phyloP scores from a whole-genome alignment of 2,797 vertebrate genomes.

The Danio kyathit region DNA sequence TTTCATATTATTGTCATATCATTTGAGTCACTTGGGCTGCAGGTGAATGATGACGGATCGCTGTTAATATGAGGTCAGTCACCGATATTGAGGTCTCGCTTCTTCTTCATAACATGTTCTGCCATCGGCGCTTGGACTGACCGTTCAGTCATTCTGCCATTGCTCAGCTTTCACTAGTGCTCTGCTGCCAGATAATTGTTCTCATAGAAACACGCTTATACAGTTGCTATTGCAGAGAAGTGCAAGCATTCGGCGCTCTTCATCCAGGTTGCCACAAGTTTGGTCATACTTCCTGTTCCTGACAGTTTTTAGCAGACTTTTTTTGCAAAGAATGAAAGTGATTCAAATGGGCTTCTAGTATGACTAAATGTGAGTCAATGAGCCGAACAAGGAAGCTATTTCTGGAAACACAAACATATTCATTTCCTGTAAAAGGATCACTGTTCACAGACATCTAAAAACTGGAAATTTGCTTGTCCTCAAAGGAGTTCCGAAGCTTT shows the following conservation, averaged over 20 bases:
- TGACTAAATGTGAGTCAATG: constrained; percentile 19
- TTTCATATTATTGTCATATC: constrained; percentile 1
- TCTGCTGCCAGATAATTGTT: constrained; percentile 29
- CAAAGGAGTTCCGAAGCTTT: too few species aligned
- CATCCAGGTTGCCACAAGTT: background rate
- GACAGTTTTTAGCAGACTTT: background rate
- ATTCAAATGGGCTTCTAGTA: background rate
- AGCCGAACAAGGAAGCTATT: background rate
- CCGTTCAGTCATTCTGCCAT: constrained; percentile 40
- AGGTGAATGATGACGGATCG: constrained; percentile 33
- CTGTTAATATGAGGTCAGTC: constrained; percentile 26
- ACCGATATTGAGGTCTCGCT: constrained; percentile 37
- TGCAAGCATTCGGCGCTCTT: background rate
- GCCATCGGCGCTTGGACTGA: constrained; percentile 10
- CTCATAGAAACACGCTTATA: constrained; percentile 48
- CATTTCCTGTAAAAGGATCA: constrained; percentile 15
- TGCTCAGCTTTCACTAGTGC: background rate
- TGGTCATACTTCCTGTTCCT: constrained; percentile 34
- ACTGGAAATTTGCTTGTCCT: too few species aligned
- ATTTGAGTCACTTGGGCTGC: constrained; percentile 11
- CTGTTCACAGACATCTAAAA: background rate
- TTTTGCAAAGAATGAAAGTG: background rate
- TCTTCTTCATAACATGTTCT: constrained; percentile 31
- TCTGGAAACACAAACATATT: background rate
- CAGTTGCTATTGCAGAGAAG: background rate